Percentiles rank a stretch among this genome's conserved stretches.
Conservation (phyloP, 1,140 invertebrate genomes). For the Papilio aristodemus region DNA sequence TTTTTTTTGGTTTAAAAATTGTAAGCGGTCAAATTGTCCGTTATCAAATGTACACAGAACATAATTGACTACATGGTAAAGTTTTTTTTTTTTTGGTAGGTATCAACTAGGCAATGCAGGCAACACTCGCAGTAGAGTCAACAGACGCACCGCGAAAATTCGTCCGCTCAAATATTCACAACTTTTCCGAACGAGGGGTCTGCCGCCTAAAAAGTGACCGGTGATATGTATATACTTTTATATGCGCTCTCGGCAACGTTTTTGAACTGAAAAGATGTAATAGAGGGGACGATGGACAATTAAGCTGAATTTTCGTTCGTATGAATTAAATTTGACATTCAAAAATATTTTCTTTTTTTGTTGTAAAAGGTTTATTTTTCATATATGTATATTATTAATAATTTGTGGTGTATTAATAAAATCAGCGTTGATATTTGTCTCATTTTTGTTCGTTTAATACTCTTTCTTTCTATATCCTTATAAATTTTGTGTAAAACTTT, state of each 20-base stretch:
- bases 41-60: constrained; percentile 6
- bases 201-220: constrained; percentile 39
- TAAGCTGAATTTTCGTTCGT: background rate
- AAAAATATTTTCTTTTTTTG: background rate
- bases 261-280: background rate
- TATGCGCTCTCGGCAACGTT: background rate
- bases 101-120: constrained; percentile 14
- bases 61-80: constrained; percentile 1
- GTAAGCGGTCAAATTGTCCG: constrained; percentile 1
- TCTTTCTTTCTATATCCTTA: no score
- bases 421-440: no score
- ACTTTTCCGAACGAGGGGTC: constrained; percentile 46
- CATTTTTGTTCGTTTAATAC: no score
- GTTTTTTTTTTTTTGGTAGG: constrained; percentile 18
- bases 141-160: constrained; percentile 49
- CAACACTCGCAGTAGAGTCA: constrained; percentile 35
- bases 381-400: no score
- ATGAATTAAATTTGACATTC: background rate
- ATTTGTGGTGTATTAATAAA: no score
- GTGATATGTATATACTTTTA: constrained; percentile 14
- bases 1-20: background rate
- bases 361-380: no score
- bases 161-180: constrained; percentile 58
- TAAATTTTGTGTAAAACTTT: no score
- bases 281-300: constrained; percentile 9